Evolutionary conservation across 2,797 vertebrate genomes (phyloP).

Genomic region (Carcharodon carcharias): DNA sequence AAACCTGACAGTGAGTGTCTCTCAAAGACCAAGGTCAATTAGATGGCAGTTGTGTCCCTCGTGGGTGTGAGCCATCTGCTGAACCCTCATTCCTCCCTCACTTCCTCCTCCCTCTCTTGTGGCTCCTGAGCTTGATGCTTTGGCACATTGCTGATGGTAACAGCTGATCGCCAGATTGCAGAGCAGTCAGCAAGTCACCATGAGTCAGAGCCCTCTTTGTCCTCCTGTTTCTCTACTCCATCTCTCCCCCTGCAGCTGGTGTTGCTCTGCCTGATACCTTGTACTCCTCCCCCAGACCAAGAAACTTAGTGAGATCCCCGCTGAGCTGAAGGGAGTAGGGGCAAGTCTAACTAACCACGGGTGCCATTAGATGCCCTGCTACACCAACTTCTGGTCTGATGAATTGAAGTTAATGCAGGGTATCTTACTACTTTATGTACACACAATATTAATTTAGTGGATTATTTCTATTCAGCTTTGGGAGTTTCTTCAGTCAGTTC

Average conservation of each 20-base stretch:
- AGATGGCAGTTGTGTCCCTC: background rate
- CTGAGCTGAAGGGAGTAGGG: too few relatives aligned
- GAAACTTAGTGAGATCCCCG: too few relatives aligned
- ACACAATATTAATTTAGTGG: background rate
- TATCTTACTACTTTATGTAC: background rate
- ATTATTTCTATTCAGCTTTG: background rate
- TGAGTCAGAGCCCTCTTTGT: background rate
- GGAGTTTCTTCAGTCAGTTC: background rate
- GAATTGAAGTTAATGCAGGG: background rate
- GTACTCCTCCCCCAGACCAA: background rate
- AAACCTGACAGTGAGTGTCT: background rate
- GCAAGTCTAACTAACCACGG: too few relatives aligned
- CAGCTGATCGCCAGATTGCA: too few relatives aligned
- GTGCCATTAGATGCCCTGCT: too few relatives aligned
- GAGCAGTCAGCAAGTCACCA: too few relatives aligned
- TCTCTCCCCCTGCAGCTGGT: background rate
- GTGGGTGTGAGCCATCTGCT: background rate
- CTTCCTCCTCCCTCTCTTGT: background rate
- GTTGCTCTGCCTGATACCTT: background rate
- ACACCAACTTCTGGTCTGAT: background rate
- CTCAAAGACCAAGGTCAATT: background rate
- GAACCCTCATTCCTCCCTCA: background rate
- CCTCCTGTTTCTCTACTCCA: background rate
- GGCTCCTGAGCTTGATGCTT: background rate
- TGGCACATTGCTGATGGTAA: background rate